Percentiles rank a stretch among this genome's conserved stretches.
Evolutionary conservation across 2,113 vertebrate species (phyloP).

Genomic region (Lipophrys pholis): DNA sequence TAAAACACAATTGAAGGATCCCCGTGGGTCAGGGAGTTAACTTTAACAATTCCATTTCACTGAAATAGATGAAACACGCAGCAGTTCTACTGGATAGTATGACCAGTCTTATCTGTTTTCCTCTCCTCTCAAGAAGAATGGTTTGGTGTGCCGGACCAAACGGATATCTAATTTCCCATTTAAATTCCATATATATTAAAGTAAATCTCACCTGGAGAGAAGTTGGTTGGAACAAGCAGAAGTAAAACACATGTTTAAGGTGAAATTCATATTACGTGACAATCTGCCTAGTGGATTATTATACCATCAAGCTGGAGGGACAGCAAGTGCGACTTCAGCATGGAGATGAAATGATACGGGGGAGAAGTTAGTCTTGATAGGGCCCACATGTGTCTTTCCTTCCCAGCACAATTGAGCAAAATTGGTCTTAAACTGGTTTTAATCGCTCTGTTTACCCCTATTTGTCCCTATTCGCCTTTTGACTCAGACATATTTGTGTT

Average conservation of each 20-base stretch:
- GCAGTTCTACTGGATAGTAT: slow-evolving; percentile 12
- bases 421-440: slow-evolving; percentile 18
- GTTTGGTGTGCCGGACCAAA: slow-evolving; percentile 11
- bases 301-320: slow-evolving; percentile 36
- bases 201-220: slow-evolving; percentile 10
- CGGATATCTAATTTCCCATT: no score
- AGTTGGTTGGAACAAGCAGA: slow-evolving; percentile 3
- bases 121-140: slow-evolving; percentile 4
- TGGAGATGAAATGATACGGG: slow-evolving; percentile 7
- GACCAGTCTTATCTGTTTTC: slow-evolving; percentile 10
- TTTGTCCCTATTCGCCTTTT: not conserved
- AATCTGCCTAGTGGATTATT: slow-evolving; percentile 13
- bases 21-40: slow-evolving; percentile 29
- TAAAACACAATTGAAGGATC: slow-evolving; percentile 8
- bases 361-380: slow-evolving; percentile 41
- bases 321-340: slow-evolving; percentile 22
- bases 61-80: slow-evolving; percentile 57
- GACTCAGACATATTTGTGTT: no score
- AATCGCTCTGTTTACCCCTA: slow-evolving; percentile 20
- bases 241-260: no score
- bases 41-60: slow-evolving; percentile 57
- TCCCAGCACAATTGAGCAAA: slow-evolving; percentile 12
- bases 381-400: slow-evolving; percentile 31
- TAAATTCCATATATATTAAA: not conserved
- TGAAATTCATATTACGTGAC: no score